These are phyloP conservation scores for Odontomyia ornata DNA, from an alignment of 2,888 invertebrate genomes.

Conservation along the genomic window DNA sequence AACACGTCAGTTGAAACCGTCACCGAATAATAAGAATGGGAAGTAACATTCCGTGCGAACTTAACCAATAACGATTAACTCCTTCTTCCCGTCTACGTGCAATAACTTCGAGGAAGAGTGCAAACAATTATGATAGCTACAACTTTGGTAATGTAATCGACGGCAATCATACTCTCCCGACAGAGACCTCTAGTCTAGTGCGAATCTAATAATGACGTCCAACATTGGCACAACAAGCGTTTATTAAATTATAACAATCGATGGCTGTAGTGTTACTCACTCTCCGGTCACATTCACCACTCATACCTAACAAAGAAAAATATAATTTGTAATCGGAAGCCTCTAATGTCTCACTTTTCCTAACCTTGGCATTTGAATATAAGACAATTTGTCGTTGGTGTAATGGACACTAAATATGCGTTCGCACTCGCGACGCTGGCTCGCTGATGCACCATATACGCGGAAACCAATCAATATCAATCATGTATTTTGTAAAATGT, in stretches of 20 bases:
- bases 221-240: neutral
- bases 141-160: neutral
- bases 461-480: constrained; percentile 5
- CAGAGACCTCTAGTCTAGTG: no score
- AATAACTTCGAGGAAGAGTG: constrained; percentile 1
- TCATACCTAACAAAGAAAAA: neutral
- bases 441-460: neutral
- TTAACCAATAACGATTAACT: neutral
- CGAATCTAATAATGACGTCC: neutral
- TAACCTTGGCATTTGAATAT: constrained; percentile 25
- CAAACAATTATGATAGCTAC: neutral
- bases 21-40: neutral
- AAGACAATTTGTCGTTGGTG: neutral
- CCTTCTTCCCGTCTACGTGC: neutral
- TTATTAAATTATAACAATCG: constrained; percentile 23
- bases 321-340: constrained; percentile 33
- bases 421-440: neutral
- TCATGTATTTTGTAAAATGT: neutral
- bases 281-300: neutral
- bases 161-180: no score
- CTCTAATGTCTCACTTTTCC: constrained; percentile 34
- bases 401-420: neutral
- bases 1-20: neutral
- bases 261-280: neutral
- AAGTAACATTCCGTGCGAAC: constrained; percentile 7